Base-by-base conservation (phyloP, 2,113 vertebrate species). In the Podocnemis expansa region DNA sequence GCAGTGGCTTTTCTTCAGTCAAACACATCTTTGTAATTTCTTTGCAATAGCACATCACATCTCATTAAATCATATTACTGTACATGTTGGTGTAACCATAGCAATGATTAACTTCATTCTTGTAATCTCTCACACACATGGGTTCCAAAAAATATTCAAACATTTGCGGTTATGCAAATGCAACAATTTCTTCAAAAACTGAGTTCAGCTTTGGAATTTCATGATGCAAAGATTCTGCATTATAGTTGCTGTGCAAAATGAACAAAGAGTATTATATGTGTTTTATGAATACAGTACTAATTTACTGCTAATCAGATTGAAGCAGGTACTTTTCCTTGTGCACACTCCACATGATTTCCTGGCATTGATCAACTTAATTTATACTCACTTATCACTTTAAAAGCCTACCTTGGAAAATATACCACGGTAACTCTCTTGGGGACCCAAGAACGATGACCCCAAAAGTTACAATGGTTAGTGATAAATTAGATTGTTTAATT, bases 11-110 rank as follows among this genome's bases (percentile, higher is more conserved):
- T 76, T 96, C 97, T 93, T n/a, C 2, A 93, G 88, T 96, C 87
- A 96, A 97, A 93, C 31, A 76, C 49, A 47, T 94, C 75, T 93
- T 96, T 96, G 88, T 9, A 88, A 82, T 93, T 95, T 94, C 58
- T 91, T 75, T 96, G 95, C 95, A 88, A 87, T 75, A 83, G 73
- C 49, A 89, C 89, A 95, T 95, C 85, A 90, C 89, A 94, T 92
- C 58, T 96, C 63, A 96, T 96, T 94, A 87, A 91, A 88, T 96
- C 79, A 87, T 90, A 88, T 93, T 91, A 70, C 70, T 89, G 45
- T 84, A 95, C 90, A 58, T 93, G 89, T 96, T 91, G 90, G 86
- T 89, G 95, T 96, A 95, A 96, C 93, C 73, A 94, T 95, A 89
- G 80, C 41, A 93, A 96, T 93, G 85, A 92, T 89, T 85, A 86